Evolutionary conservation across 2,113 vertebrate genomes (phyloP), one percentile per base, ranked within the genome.

Genomic region (Romanogobio albipinnatus): DNA sequence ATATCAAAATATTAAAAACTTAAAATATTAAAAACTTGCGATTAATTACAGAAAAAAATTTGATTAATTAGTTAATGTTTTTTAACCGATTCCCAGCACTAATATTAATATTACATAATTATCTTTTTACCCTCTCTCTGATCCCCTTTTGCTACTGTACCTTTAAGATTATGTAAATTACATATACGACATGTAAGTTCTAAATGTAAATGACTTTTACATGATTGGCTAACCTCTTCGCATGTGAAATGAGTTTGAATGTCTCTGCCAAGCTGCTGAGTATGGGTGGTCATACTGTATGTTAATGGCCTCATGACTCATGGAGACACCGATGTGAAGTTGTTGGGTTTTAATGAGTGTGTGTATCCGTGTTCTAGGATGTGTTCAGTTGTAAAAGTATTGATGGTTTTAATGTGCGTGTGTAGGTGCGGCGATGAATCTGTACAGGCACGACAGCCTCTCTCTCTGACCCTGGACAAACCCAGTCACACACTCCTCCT

Each of bases 401-500:
- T 85, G 33, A n/a, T 43, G 33, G 36, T 24, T 39, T 79, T 17
- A 56, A 7, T 74, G 53, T 81, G 78, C 33, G 76, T 87, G 59
- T 88, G 29, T 84, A 99, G 98, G 92, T 99, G 98, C 24, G 96
- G 96, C 0, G 93, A 90, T 59, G 93, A 96, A 75, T 92, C 93
- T 0, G 93, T 92, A 76, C 93, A 95, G 0, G 96, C 96, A 45
- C 94, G 95, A 24, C 94, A 94, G 88, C 95, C 98, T 0, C 89
- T 99, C 91, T 96, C 96, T 75, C 91, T 99, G 91, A 95, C 95
- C n/a, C 89, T 99, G 92, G 98, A 99, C 89, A 91, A 93, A 3
- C 93, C 89, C 6, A 96, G 96, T 0, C 96, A 97, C 3, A 96
- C 95, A 3, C 93, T 99, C 88, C 93, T 99, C 87, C 90, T 97